These are phyloP conservation scores for Pteropus alecto DNA, from an alignment of 2,113 vertebrate genomes.

Conservation along the genomic window DNA sequence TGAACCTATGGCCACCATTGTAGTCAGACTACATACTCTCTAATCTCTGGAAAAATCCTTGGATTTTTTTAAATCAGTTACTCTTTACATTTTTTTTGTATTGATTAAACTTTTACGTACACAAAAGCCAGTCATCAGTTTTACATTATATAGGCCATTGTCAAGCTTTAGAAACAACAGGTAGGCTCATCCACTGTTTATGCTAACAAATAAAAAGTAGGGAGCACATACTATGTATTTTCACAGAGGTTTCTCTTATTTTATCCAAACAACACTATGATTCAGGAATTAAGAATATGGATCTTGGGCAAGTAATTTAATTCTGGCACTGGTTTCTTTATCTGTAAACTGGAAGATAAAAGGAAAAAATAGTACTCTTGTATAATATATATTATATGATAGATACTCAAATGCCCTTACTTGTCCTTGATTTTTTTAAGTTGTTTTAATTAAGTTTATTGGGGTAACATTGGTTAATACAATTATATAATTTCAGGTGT, in stretches of 20 bases:
- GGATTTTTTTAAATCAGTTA: not conserved
- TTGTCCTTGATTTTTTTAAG: not conserved
- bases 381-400: not conserved
- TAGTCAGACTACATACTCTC: not conserved
- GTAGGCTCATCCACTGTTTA: not conserved
- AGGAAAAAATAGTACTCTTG: not conserved
- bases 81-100: not conserved
- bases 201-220: not conserved
- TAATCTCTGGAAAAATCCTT: not conserved
- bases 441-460: no score
- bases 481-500: no score
- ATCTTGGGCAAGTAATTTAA: conserved; percentile 21
- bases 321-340: not conserved
- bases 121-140: not conserved
- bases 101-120: not conserved
- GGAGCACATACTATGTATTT: not conserved
- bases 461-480: no score
- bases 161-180: not conserved
- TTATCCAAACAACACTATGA: not conserved
- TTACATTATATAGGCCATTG: not conserved
- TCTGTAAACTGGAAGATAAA: not conserved
- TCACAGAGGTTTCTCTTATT: not conserved
- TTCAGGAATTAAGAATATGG: not conserved
- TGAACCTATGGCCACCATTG: not conserved
- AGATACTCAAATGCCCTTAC: not conserved